phyloP scores from a whole-genome alignment of 2,797 vertebrate species.

The Tapera naevia region DNA sequence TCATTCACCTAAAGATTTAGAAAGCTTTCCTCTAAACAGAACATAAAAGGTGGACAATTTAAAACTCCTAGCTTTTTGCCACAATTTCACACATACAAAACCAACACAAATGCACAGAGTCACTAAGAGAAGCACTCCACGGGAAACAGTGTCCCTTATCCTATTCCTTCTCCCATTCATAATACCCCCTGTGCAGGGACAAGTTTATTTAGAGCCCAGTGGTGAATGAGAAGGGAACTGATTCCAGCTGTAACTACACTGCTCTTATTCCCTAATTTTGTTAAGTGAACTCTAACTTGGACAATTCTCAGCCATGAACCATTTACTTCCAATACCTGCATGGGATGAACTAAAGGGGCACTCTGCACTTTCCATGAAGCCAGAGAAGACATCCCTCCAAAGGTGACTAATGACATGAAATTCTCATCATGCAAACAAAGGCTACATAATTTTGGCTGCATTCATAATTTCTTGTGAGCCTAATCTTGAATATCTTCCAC shows the following conservation, averaged over 20 bases:
- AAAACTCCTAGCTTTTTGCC: neutral
- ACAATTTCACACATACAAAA: neutral
- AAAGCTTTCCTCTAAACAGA: neutral
- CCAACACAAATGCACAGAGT: fast-evolving
- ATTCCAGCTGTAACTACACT: neutral
- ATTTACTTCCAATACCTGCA: neutral
- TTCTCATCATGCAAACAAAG: neutral
- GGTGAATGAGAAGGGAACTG: neutral
- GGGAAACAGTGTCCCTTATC: neutral
- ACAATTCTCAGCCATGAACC: neutral
- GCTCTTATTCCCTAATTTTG: neutral
- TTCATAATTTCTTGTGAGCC: neutral
- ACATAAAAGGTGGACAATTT: neutral
- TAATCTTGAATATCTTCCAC: neutral
- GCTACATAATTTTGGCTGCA: neutral
- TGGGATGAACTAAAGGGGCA: neutral
- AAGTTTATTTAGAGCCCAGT: neutral
- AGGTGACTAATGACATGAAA: neutral
- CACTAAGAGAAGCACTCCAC: fast-evolving
- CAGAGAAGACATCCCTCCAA: neutral
- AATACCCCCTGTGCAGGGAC: fast-evolving
- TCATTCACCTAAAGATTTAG: neutral
- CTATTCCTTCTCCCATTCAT: neutral
- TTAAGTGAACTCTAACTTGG: neutral
- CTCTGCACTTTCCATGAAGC: neutral